These are phyloP conservation scores for Hyperoplus lanceolatus DNA, from an alignment of 2,797 vertebrate species.

Conservation along the genomic window DNA sequence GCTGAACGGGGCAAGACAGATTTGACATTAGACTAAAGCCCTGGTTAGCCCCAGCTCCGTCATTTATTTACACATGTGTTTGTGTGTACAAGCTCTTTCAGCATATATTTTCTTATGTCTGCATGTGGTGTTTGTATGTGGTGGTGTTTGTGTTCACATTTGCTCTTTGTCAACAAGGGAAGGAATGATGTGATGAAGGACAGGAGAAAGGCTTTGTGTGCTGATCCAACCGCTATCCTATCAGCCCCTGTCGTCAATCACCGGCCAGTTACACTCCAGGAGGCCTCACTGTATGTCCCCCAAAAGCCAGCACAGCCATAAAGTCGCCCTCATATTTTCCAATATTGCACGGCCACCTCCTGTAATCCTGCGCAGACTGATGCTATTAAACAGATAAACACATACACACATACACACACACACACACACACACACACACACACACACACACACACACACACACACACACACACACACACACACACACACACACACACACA, in stretches of 20 bases:
- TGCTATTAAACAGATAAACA: constrained; percentile 26
- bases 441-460: no score
- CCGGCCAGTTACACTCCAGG: constrained; percentile 61
- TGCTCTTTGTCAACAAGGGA: constrained; percentile 62
- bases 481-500: constrained; percentile 4
- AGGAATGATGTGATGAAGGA: constrained; percentile 24
- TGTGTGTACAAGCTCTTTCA: constrained; percentile 4
- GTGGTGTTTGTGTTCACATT: constrained; percentile 55
- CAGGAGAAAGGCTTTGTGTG: constrained; percentile 11
- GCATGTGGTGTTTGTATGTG: constrained; percentile 32
- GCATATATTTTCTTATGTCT: constrained; percentile 16
- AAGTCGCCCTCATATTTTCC: constrained; percentile 56
- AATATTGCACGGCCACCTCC: constrained; percentile 27
- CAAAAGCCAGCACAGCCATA: constrained; percentile 47
- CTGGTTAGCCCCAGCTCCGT: no score
- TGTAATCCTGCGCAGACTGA: constrained; percentile 17
- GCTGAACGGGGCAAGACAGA: no score
- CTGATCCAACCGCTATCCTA: constrained; percentile 52
- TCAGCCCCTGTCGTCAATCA: constrained; percentile 71
- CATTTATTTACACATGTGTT: neutral
- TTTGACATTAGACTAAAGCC: no score
- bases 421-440: no score
- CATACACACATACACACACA: no score
- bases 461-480: no score
- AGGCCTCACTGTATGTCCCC: constrained; percentile 42